Conservation (phyloP, 1,140 invertebrate species). For the Pseudomyrmex pallidus region DNA sequence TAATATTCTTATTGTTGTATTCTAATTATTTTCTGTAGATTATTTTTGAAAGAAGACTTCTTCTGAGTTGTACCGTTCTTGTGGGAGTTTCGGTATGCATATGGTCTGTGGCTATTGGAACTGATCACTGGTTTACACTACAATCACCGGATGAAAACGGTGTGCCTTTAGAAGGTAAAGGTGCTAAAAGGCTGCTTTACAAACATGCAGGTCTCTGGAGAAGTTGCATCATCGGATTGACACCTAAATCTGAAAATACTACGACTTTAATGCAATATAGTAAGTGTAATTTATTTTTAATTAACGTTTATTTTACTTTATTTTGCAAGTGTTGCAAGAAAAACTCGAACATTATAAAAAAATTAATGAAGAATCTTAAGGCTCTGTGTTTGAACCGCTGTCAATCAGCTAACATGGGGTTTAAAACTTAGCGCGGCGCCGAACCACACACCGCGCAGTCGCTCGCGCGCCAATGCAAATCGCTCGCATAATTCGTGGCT, state of each 20-base stretch:
- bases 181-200: constrained; percentile 74
- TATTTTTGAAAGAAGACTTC: constrained; percentile 89
- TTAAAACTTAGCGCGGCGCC: too few relatives aligned
- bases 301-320: too few relatives aligned
- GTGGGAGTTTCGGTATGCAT: constrained; percentile 88
- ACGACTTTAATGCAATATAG: constrained; percentile 70
- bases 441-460: too few relatives aligned
- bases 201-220: constrained; percentile 90
- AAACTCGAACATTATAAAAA: too few relatives aligned
- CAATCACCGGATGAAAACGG: constrained; percentile 81
- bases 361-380: too few relatives aligned
- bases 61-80: constrained; percentile 89
- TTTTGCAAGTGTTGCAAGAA: too few relatives aligned
- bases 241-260: constrained; percentile 68
- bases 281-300: constrained; percentile 66
- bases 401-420: too few relatives aligned
- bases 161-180: constrained; percentile 72
- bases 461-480: too few relatives aligned
- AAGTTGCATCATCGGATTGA: constrained; percentile 85
- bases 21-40: constrained; percentile 78
- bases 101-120: constrained; percentile 91
- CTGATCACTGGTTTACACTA: constrained; percentile 91
- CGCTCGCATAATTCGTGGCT: too few relatives aligned
- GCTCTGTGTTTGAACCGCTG: too few relatives aligned
- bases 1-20: not conserved